Conservation (phyloP, 2,888 invertebrate genomes). For the Syrista parreyssii region DNA sequence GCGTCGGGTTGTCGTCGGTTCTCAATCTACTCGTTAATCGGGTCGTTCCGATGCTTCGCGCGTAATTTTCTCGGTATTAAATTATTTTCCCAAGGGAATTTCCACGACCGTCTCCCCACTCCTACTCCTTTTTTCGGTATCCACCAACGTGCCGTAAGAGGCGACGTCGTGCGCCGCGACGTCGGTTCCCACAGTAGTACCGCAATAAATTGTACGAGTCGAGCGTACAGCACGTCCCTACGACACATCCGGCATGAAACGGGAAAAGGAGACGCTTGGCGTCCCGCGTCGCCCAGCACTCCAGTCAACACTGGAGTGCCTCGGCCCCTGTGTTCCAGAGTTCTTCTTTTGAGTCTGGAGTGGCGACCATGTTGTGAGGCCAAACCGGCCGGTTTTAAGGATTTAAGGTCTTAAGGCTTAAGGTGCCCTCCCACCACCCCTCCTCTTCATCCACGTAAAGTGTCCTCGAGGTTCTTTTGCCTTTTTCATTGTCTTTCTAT, state of each 20-base stretch:
- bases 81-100: constrained; percentile 1
- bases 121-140: not conserved
- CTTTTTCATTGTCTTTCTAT: not conserved
- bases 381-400: not conserved
- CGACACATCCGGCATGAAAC: constrained; percentile 44
- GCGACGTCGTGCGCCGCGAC: not conserved
- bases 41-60: not conserved
- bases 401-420: not conserved
- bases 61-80: not conserved
- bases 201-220: constrained; percentile 40
- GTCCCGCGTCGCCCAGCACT: not conserved
- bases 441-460: not conserved
- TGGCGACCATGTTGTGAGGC: not conserved
- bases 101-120: not conserved
- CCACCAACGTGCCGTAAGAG: not conserved
- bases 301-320: not conserved
- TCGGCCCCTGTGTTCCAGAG: not conserved
- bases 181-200: not conserved
- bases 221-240: constrained; percentile 35
- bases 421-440: not conserved
- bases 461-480: not conserved
- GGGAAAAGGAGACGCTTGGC: constrained; percentile 29
- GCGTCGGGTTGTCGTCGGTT: not conserved
- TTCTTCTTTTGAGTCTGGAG: constrained; percentile 6
- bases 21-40: not conserved